Evolutionary conservation across 92 coral and sea anemone genomes (phyloP), one percentile per base, ranked within the genome.

Genomic region (Actinostola sp.): DNA sequence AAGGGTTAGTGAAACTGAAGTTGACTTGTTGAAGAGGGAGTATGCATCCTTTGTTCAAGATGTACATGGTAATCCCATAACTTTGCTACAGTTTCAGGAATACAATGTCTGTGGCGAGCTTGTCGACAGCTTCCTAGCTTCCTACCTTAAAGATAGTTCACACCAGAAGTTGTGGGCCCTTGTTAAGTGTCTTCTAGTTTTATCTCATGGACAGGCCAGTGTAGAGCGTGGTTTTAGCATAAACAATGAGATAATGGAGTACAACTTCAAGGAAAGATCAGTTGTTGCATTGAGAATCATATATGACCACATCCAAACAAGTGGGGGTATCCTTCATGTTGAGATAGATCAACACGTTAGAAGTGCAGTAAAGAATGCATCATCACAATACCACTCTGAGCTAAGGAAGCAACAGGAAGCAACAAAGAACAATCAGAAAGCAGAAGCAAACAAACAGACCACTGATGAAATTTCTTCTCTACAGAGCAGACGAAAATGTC

Each of bases 181-280:
- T 43, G 28, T 88, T n/a, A 73, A 88, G 73, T 74, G 89, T 56
- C 89, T 80, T 44, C 51, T 80, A 9, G 90, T 71, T 23, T 42
- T 81, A 16, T 74, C 89, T 64, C 90, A 84, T 57, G 88, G 88
- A 46, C 94, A 89, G 69, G 90, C 88, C 57, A 72, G 90, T 61
- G 94, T 85, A 11, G 94, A 81, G 66, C 71, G 88, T 23, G 88
- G 88, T 1, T 55, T 76, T 64, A 81, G 94, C 71, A 52, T 85
- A n/a, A 89, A 85, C 76, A 84, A 43, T 17, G 87, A 88, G 58
- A 52, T 72, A 75, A 84, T 84, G 93, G 36, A 73, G 53, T 84
- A 67, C 55, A 71, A 88, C 72, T 84, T 84, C 54, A 84, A 84
- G 41, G 78, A 88, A 66, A 79, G 75, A 59, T 88, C 89, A 64